Evolutionary conservation across 2,888 invertebrate genomes (phyloP).

Genomic region (Microctonus aethiopoides): DNA sequence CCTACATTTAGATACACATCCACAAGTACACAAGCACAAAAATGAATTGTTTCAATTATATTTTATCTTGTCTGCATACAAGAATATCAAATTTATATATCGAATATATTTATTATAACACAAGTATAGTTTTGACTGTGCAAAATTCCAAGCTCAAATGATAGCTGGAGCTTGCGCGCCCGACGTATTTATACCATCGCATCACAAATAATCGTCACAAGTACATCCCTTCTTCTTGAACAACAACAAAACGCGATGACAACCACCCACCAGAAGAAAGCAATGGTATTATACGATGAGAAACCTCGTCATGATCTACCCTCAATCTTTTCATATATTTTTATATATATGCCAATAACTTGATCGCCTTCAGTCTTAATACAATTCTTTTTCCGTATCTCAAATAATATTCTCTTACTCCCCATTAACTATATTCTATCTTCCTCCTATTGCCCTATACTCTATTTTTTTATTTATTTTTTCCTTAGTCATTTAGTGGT

Average conservation of each 20-base stretch:
- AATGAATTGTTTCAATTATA: too few relatives aligned
- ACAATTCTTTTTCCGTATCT: too few relatives aligned
- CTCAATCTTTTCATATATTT: not conserved
- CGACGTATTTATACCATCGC: constrained; percentile 59
- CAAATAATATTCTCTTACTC: too few relatives aligned
- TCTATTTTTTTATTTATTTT: too few relatives aligned
- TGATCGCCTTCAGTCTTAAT: not conserved
- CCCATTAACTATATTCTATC: too few relatives aligned
- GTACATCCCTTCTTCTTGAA: constrained; percentile 33
- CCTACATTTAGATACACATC: not conserved
- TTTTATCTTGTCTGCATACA: not conserved
- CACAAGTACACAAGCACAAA: not conserved
- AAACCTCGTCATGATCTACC: not conserved
- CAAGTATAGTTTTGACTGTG: constrained; percentile 51
- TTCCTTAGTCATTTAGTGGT: too few relatives aligned
- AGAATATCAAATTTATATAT: not conserved
- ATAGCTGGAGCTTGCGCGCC: constrained; percentile 62
- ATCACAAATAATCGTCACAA: constrained; percentile 19
- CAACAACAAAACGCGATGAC: constrained; percentile 10
- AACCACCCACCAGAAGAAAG: constrained; percentile 26
- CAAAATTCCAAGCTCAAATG: constrained; percentile 61
- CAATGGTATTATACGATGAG: not conserved
- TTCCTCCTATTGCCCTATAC: too few relatives aligned
- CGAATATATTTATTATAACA: not conserved
- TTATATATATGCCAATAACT: not conserved